These are phyloP conservation scores for Caenorhabditis drosophilae DNA, from an alignment of 2,888 invertebrate species.

Conservation along the genomic window DNA sequence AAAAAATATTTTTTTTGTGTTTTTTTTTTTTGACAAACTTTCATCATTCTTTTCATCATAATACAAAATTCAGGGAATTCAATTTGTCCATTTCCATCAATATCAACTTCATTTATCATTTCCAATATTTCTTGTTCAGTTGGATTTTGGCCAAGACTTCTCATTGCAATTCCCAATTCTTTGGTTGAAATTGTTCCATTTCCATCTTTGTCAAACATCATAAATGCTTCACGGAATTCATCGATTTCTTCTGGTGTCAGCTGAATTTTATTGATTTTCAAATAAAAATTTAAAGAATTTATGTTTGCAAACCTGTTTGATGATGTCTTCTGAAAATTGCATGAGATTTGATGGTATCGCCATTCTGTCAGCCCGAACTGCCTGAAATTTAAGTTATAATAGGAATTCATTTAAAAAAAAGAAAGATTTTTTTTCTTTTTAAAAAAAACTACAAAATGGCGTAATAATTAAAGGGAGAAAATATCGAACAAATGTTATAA, in stretches of 20 bases:
- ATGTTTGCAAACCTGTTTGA: constrained; percentile 53
- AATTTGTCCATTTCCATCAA: constrained; percentile 67
- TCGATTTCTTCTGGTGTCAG: constrained; percentile 69
- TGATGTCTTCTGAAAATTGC: constrained; percentile 68
- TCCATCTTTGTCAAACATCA: constrained; percentile 70
- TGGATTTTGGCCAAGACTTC: constrained; percentile 68
- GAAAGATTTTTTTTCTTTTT: neutral
- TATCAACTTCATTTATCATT: constrained; percentile 69
- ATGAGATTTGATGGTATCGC: constrained; percentile 54
- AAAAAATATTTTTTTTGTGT: too few relatives aligned
- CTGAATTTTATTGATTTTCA: too few relatives aligned
- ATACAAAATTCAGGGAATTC: constrained; percentile 69
- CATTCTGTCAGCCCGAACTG: constrained; percentile 39
- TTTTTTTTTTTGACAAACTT: too few relatives aligned
- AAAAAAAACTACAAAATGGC: neutral
- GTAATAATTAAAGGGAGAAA: neutral
- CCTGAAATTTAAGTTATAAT: constrained; percentile 13
- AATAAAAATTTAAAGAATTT: too few relatives aligned
- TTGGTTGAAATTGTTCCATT: constrained; percentile 69
- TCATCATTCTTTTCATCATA: constrained; percentile 69
- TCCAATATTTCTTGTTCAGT: constrained; percentile 69
- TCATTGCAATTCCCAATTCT: constrained; percentile 69
- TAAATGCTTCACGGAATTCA: constrained; percentile 69
- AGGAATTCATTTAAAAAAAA: neutral
- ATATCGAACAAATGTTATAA: neutral